Evolutionary conservation across 2,113 vertebrate species (phyloP), one percentile per base, ranked within the genome.

Genomic region (Cephalopholis sonnerati): DNA sequence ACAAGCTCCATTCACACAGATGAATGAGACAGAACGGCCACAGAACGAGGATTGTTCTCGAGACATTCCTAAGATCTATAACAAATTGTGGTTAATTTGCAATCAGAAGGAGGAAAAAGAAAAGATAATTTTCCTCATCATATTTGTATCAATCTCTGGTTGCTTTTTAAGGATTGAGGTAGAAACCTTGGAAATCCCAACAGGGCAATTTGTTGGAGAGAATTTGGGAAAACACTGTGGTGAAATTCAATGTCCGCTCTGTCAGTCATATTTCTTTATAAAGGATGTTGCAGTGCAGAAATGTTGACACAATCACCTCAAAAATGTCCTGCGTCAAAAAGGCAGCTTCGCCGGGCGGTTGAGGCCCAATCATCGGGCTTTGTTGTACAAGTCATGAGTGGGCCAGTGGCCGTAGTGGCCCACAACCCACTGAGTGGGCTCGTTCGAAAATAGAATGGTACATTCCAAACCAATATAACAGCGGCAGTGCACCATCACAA

Each of bases 381-480:
- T 87, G 83, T 87, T 92, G 90, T 90, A 90, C 91, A 88, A 90
- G 91, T 92, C 88, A 80, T 74, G 78, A 93, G 86, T 91, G 89
- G 93, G 91, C 88, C 87, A 82, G 79, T 87, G 91, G 90, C 92
- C 79, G 78, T 89, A 91, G 88, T 82, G 88, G 91, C 91, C 92
- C 89, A 93, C 88, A 91, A 88, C 88, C 92, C 89, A 91, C 87
- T 74, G 93, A 94, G 93, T 90, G 86, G 93, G 90, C 87, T 85
- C 73, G 24, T 82, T 82, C 92, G 36, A 89, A 93, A 96, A 95
- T 96, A 96, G 95, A 94, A 91, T 79, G 91, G 93, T 94, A 94
- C 94, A 96, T 96, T 96, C 95, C 94, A 93, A 92, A 95, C 93
- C 93, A 93, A 94, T 94, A 95, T 94, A 96, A 93, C 93, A 95